Evolutionary conservation across 2,113 vertebrate species (phyloP).

Genomic region (Anas platyrhynchos): DNA sequence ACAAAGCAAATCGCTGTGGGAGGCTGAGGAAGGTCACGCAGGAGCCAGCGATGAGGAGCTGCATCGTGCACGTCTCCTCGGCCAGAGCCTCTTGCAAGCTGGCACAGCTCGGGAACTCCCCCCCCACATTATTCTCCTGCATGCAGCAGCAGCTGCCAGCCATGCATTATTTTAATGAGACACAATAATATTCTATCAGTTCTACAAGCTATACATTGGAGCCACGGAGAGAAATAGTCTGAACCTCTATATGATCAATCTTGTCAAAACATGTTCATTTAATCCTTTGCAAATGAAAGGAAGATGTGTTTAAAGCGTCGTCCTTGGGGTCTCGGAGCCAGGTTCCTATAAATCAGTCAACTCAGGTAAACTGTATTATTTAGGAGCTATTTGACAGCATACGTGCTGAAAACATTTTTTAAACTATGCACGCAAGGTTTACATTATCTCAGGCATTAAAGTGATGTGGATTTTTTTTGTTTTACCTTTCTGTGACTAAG

Average conservation of each 20-base stretch:
- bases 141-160: background rate
- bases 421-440: background rate
- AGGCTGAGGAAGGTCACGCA: accelerated
- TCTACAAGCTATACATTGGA: conserved; percentile 42
- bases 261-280: conserved; percentile 58
- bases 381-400: conserved; percentile 34
- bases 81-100: background rate
- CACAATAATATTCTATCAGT: background rate
- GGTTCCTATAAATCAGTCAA: conserved; percentile 42
- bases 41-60: background rate
- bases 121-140: accelerated
- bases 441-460: background rate
- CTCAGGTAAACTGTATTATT: conserved; percentile 18
- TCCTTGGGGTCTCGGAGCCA: conserved; percentile 48
- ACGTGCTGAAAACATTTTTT: background rate
- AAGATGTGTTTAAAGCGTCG: conserved; percentile 62
- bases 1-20: accelerated
- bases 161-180: conserved; percentile 14
- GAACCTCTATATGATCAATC: conserved; percentile 42
- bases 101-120: background rate
- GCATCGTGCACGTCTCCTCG: accelerated
- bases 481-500: background rate
- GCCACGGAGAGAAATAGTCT: conserved; percentile 26
- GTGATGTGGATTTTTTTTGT: accelerated
- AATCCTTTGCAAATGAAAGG: conserved; percentile 67